Evolutionary conservation across 2,888 invertebrate species (phyloP), one percentile per base, ranked within the genome.

Genomic region (Rosalia funebris): DNA sequence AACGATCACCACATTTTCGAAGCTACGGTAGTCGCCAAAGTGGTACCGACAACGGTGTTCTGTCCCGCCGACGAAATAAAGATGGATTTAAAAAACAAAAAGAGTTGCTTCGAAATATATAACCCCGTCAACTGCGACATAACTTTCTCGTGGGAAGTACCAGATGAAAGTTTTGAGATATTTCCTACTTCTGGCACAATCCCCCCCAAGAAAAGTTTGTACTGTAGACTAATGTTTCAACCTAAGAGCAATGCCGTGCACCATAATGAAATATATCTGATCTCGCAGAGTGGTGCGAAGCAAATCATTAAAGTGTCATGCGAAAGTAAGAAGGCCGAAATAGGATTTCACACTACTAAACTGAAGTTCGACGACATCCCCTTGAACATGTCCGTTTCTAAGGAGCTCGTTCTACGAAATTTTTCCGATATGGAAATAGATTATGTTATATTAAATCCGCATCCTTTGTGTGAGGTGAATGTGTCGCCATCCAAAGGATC

Each of bases 111-210:
- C 0, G 82, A 82, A 69, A 70, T 87, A 31, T 82, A 81, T 69
- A 87, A 87, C 74, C 82, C 83, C 12, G 83, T 87, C 0, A 83
- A 85, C 61, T 84, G 85, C 71, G 78, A 83, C 41, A 84, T 84
- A 0, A 70, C 79, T 2, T 86, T 84, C 77, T 74, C 82, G 46
- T 84, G 87, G 71, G 77, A 84, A 25, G 79, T 87, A 44, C 84
- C 84, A 0, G 71, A 82, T 10, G 77, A 83, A 47, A 69, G 65
- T 46, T 80, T 86, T 65, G 77, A 61, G 57, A 79, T 88, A 47
- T 78, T 83, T 67, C 88, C 88, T 0, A 77, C 79, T 72, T 73
- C 62, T 59, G 88, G 88, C 17, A 78, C 69, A 0, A 83, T 88
- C 55, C 79, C 84, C 10, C 83, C 85, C 10, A 84, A 84, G 74